These are phyloP conservation scores for Zingel zingel DNA, from an alignment of 2,113 vertebrate species.

Conservation along the genomic window DNA sequence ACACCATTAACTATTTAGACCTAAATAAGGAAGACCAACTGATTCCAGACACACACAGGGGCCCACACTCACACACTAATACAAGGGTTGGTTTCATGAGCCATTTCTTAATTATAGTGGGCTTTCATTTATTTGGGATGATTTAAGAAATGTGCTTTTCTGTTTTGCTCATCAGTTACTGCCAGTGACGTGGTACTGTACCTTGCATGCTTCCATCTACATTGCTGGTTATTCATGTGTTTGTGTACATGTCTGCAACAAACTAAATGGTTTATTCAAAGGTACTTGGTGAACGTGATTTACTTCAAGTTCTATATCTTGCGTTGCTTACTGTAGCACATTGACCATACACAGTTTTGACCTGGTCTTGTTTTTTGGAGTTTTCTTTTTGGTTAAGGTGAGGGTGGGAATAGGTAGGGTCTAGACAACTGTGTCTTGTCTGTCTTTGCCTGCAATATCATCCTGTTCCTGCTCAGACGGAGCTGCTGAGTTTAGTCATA, in stretches of 20 bases:
- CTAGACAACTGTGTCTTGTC: slow-evolving; percentile 28
- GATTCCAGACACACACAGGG: neutral
- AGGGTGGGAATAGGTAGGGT: neutral
- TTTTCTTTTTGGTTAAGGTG: slow-evolving; percentile 9
- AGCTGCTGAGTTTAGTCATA: slow-evolving; percentile 64
- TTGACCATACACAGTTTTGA: no score
- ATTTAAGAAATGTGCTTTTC: neutral
- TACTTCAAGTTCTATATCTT: neutral
- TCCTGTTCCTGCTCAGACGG: slow-evolving; percentile 49
- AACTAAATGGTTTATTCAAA: neutral
- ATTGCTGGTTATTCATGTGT: neutral
- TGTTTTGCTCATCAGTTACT: neutral
- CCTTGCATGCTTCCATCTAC: neutral
- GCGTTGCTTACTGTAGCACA: no score
- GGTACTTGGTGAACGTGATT: neutral
- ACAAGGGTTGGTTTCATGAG: neutral
- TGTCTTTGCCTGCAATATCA: slow-evolving; percentile 56
- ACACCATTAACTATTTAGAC: neutral
- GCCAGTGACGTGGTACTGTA: neutral
- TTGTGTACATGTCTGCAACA: neutral
- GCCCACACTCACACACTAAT: neutral
- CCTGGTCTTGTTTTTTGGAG: no score
- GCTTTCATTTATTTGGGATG: neutral
- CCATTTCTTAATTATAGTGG: neutral
- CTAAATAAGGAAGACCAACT: neutral